phyloP scores from a whole-genome alignment of 1,140 invertebrate species.

The Neodiprion lecontei region DNA sequence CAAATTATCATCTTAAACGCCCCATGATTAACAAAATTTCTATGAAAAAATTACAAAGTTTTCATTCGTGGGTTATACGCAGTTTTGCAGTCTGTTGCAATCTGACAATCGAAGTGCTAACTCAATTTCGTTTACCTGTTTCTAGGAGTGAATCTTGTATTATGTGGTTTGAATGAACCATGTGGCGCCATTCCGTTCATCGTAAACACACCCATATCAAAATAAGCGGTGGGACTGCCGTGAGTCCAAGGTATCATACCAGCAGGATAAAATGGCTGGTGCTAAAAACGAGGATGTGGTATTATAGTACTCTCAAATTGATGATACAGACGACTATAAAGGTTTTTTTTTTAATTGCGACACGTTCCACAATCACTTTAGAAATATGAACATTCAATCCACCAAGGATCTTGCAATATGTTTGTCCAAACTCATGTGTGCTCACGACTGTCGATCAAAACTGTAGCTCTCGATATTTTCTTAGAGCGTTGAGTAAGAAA shows the following conservation, averaged over 20 bases:
- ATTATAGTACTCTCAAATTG: constrained; percentile 17
- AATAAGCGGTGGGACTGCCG: constrained; percentile 66
- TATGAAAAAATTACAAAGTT: background rate
- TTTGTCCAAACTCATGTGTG: no score
- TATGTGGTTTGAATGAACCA: constrained; percentile 65
- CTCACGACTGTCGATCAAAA: no score
- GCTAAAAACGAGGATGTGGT: constrained; percentile 50
- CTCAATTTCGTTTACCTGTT: constrained; percentile 43
- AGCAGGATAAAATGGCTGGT: constrained; percentile 66
- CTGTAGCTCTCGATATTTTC: background rate
- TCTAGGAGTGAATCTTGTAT: constrained; percentile 56
- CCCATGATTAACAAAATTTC: no score
- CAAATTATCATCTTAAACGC: no score
- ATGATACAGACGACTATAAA: constrained; percentile 14
- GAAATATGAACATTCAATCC: constrained; percentile 10
- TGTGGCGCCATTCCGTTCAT: constrained; percentile 79
- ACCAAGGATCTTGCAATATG: no score
- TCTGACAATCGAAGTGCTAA: background rate
- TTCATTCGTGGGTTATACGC: background rate
- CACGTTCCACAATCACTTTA: background rate
- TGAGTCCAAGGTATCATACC: constrained; percentile 68
- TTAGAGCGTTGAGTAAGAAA: background rate
- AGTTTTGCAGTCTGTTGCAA: background rate
- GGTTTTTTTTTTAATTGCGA: constrained; percentile 14
- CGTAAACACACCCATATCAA: constrained; percentile 76